These are phyloP conservation scores for Ligdia adustata DNA, from an alignment of 2,888 invertebrate genomes.

Conservation along the genomic window DNA sequence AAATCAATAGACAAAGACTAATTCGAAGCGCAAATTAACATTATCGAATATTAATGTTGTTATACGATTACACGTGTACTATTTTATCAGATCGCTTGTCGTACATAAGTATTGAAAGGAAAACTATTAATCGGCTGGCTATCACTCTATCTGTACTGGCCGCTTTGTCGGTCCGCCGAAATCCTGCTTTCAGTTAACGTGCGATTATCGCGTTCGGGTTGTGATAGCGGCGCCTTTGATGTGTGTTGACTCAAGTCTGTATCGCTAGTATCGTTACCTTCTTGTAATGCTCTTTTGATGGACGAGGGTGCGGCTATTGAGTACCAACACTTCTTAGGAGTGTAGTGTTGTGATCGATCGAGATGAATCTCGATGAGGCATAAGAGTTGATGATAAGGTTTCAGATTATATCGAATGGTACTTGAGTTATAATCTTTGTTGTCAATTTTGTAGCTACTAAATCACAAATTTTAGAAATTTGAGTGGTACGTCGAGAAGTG, in stretches of 20 bases:
- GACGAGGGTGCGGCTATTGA: constrained; percentile 70
- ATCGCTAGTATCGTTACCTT: constrained; percentile 59
- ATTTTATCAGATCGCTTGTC: constrained; percentile 66
- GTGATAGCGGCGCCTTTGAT: constrained; percentile 78
- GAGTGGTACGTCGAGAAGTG: too few relatives aligned
- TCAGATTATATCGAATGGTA: background rate
- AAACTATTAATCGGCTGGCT: constrained; percentile 73
- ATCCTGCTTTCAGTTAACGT: constrained; percentile 74
- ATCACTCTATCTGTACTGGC: constrained; percentile 56
- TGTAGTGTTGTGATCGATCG: constrained; percentile 38
- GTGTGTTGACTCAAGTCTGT: constrained; percentile 66
- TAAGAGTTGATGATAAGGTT: background rate
- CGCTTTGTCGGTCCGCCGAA: constrained; percentile 80
- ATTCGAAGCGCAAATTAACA: constrained; percentile 12
- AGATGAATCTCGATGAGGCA: constrained; percentile 37
- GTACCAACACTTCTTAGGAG: constrained; percentile 46
- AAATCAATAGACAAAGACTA: constrained; percentile 2
- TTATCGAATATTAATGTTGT: constrained; percentile 27
- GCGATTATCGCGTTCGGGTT: constrained; percentile 62
- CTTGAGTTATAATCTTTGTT: too few relatives aligned
- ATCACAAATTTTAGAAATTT: too few relatives aligned
- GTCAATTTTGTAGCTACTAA: too few relatives aligned
- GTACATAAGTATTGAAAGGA: constrained; percentile 66
- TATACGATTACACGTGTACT: constrained; percentile 62
- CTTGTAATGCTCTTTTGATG: constrained; percentile 77